Evolutionary conservation across 2,888 invertebrate genomes (phyloP).

Genomic region (Polyommatus iphigenia): DNA sequence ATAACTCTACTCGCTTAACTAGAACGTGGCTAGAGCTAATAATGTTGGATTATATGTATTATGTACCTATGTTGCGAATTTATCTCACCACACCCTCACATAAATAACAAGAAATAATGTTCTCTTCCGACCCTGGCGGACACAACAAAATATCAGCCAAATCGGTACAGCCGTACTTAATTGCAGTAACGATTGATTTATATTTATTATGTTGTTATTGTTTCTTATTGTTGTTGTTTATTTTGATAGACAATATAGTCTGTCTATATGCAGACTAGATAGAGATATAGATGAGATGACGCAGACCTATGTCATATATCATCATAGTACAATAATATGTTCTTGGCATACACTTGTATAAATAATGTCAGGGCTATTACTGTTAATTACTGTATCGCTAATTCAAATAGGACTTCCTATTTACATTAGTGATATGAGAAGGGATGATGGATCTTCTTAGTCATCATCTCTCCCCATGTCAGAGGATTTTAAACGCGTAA

Average conservation of each 20-base stretch:
- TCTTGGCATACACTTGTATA: constrained; percentile 14
- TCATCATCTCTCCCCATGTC: not conserved
- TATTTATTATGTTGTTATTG: not conserved
- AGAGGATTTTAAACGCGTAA: too few species aligned
- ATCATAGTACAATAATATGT: not conserved
- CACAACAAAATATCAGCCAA: not conserved
- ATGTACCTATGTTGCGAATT: too few species aligned
- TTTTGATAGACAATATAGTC: not conserved
- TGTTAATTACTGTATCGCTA: not conserved
- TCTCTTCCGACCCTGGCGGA: not conserved
- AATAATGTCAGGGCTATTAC: not conserved
- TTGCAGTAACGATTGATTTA: not conserved
- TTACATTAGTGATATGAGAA: not conserved
- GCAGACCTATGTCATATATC: not conserved
- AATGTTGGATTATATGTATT: too few species aligned
- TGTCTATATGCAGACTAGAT: not conserved
- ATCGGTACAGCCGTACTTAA: not conserved
- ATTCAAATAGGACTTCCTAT: not conserved
- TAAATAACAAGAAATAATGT: too few species aligned
- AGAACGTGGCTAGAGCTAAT: too few species aligned
- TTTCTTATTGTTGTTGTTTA: not conserved
- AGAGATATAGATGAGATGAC: not conserved
- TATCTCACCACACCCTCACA: too few species aligned
- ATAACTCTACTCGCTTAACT: too few species aligned
- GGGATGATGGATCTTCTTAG: not conserved